Evolutionary conservation across 2,113 vertebrate genomes (phyloP).

Genomic region (Chloebia gouldiae): DNA sequence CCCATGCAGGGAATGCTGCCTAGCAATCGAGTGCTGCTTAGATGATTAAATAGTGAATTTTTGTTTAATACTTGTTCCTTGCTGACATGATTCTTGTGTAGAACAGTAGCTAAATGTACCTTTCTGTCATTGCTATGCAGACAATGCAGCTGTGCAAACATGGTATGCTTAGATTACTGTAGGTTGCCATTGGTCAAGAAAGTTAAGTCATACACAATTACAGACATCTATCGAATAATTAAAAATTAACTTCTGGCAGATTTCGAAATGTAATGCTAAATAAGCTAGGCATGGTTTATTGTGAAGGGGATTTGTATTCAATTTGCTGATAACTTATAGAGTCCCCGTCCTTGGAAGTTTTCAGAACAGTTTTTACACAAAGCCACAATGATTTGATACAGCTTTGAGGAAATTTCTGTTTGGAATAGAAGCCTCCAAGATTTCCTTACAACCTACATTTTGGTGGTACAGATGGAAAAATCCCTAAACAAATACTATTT

Average conservation of each 20-base stretch:
- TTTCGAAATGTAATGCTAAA: neutral
- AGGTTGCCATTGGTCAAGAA: neutral
- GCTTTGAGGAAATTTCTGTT: neutral
- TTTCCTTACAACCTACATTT: neutral
- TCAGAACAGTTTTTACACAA: neutral
- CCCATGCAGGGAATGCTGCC: neutral
- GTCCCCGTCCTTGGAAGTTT: neutral
- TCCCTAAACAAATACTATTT: neutral
- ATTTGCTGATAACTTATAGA: neutral
- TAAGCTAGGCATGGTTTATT: neutral
- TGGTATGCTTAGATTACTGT: neutral
- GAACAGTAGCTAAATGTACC: neutral
- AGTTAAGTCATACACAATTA: neutral
- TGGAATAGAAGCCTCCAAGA: neutral
- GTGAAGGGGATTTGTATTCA: neutral
- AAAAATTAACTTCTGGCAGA: neutral
- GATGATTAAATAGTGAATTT: neutral
- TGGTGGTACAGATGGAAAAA: neutral
- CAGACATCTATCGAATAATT: neutral
- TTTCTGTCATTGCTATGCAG: neutral
- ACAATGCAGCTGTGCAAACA: neutral
- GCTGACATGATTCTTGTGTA: neutral
- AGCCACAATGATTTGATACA: neutral
- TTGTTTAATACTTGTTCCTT: neutral
- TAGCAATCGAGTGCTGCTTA: accelerated